Conservation (phyloP, 1,140 invertebrate genomes). For the Eciton burchellii region DNA sequence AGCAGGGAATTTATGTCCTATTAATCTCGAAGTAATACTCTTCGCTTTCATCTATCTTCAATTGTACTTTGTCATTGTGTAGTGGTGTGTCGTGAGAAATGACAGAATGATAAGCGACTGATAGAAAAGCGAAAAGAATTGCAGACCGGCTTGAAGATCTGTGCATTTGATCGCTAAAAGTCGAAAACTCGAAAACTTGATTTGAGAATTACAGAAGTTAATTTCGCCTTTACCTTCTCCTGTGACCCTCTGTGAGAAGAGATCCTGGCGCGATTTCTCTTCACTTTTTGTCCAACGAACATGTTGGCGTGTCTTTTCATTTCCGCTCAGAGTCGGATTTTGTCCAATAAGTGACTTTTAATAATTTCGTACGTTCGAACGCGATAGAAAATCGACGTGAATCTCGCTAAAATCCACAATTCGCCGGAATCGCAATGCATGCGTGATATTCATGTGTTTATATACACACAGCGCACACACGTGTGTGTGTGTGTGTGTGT, state of each 20-base stretch:
- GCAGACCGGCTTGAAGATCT: not conserved
- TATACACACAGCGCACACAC: not conserved
- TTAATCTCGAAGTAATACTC: conserved; percentile 21
- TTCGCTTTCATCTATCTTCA: not conserved
- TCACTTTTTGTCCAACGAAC: too few species aligned
- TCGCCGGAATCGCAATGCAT: not conserved
- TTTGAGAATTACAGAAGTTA: not conserved
- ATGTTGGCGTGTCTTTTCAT: too few species aligned
- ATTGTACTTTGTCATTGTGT: not conserved
- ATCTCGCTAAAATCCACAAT: conserved; percentile 6
- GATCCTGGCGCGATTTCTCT: too few species aligned
- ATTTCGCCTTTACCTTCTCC: conserved; percentile 3
- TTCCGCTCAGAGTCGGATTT: too few species aligned
- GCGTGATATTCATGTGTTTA: conserved; percentile 2
- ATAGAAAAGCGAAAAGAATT: not conserved
- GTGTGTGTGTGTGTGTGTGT: too few species aligned
- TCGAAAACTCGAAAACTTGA: not conserved
- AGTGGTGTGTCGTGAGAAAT: not conserved
- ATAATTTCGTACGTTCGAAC: not conserved
- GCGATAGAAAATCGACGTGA: not conserved
- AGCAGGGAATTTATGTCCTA: conserved; percentile 11
- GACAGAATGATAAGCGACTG: not conserved
- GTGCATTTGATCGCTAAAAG: conserved; percentile 14
- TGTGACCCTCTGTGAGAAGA: not conserved
- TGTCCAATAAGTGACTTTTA: not conserved